Evolutionary conservation across 2,113 vertebrate species (phyloP).

Genomic region (Ailuropoda melanoleuca): DNA sequence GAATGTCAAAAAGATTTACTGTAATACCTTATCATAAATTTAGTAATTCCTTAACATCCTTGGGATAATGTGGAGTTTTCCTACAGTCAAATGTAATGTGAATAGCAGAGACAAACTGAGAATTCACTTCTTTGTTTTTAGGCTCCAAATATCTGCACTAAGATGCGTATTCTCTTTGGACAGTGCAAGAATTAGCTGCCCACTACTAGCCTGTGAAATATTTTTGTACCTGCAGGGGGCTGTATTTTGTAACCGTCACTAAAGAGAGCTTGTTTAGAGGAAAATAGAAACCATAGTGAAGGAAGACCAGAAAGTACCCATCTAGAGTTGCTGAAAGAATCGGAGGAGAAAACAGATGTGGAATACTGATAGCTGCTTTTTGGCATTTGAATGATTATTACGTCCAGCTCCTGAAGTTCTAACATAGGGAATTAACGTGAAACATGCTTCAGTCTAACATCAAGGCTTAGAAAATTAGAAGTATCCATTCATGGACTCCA

Average conservation of each 20-base stretch:
- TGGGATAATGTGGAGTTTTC: not conserved
- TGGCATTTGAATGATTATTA: not conserved
- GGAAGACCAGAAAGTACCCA: not conserved
- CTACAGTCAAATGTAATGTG: not conserved
- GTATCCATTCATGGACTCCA: not conserved
- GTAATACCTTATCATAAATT: not conserved
- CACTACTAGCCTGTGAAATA: not conserved
- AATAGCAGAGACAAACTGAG: not conserved
- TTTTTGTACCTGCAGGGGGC: not conserved
- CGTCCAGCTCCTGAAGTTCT: not conserved
- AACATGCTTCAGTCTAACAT: not conserved
- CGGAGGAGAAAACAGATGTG: not conserved
- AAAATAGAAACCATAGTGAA: not conserved
- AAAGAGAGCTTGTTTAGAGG: not conserved
- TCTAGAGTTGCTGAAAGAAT: not conserved
- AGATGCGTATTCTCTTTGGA: not conserved
- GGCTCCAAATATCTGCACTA: not conserved
- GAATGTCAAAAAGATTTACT: not conserved
- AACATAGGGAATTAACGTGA: not conserved
- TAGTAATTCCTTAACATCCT: not conserved
- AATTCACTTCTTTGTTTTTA: conserved; percentile 15
- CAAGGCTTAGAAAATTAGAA: not conserved
- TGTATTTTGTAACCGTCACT: not conserved
- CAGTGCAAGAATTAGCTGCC: not conserved
- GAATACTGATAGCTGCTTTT: not conserved